A percentile compares a stretch with the other conserved stretches of the same genome.
These are phyloP conservation scores for Brachylomia viminalis DNA, from an alignment of 2,888 invertebrate genomes.

Conservation along the genomic window DNA sequence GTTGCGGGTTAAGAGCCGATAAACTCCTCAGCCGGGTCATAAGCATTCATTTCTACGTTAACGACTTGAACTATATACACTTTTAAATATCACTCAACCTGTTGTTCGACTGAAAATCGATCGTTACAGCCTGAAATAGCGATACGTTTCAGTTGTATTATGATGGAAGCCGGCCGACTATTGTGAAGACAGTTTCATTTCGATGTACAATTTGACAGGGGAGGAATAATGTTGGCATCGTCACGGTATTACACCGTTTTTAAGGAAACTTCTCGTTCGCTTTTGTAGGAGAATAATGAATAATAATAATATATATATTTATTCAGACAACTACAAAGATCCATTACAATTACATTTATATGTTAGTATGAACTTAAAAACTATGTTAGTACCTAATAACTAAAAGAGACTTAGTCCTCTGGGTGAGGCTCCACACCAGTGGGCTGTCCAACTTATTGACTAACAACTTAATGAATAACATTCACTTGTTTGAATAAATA, in stretches of 20 bases:
- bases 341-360: too few relatives aligned
- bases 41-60: conserved; percentile 16
- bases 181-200: conserved; percentile 13
- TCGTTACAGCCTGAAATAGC: conserved; percentile 16
- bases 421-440: too few relatives aligned
- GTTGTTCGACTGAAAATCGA: conserved; percentile 39
- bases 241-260: conserved; percentile 13
- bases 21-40: conserved; percentile 14
- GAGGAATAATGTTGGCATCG: conserved; percentile 11
- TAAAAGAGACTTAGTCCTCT: too few relatives aligned
- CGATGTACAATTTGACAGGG: conserved; percentile 6
- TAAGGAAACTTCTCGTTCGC: not conserved
- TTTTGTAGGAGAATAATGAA: conserved; percentile 10
- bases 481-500: conserved; percentile 25
- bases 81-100: conserved; percentile 20
- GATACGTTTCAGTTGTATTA: conserved; percentile 7
- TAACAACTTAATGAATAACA: conserved; percentile 13
- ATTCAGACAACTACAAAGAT: too few relatives aligned
- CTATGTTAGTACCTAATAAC: too few relatives aligned
- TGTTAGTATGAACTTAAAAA: too few relatives aligned
- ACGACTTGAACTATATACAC: conserved; percentile 27
- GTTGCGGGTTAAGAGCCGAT: conserved; percentile 38
- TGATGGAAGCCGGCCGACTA: conserved; percentile 7
- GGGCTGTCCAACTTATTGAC: too few relatives aligned
- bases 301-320: too few relatives aligned